A percentile compares a stretch with the other conserved stretches of the same genome.
Conservation (phyloP, 1,140 invertebrate species). For the Rhagoletis zephyria region DNA sequence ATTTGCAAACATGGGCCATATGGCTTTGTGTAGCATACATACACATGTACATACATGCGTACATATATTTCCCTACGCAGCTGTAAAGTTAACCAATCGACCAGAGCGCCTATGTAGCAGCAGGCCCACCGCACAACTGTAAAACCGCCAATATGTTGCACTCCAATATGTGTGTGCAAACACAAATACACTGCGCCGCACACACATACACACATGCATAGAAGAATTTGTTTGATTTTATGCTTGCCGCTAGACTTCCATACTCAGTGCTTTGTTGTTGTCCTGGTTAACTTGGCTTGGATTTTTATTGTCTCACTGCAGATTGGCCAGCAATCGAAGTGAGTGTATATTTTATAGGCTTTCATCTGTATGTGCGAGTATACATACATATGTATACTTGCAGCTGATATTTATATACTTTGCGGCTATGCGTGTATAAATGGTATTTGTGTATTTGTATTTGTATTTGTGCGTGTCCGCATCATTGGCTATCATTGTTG, state of each 20-base stretch:
- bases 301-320: conserved; percentile 32
- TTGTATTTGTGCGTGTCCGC: conserved; percentile 36
- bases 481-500: conserved; percentile 48
- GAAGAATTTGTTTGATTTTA: background rate
- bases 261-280: background rate
- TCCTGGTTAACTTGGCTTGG: background rate
- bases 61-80: background rate
- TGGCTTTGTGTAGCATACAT: background rate
- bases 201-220: background rate
- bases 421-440: background rate
- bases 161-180: background rate
- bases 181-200: background rate
- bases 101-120: conserved; percentile 14
- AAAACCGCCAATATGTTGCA: conserved; percentile 47
- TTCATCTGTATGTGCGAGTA: background rate
- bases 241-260: background rate
- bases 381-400: too few species aligned
- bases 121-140: background rate
- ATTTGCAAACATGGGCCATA: conserved; percentile 33
- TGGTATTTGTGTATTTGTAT: background rate
- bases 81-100: conserved; percentile 34
- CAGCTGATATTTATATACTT: conserved; percentile 38
- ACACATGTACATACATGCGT: background rate
- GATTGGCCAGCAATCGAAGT: conserved; percentile 11
- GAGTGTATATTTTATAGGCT: background rate